Conservation (phyloP, 2,113 vertebrate species). For the Arvicanthis niloticus region DNA sequence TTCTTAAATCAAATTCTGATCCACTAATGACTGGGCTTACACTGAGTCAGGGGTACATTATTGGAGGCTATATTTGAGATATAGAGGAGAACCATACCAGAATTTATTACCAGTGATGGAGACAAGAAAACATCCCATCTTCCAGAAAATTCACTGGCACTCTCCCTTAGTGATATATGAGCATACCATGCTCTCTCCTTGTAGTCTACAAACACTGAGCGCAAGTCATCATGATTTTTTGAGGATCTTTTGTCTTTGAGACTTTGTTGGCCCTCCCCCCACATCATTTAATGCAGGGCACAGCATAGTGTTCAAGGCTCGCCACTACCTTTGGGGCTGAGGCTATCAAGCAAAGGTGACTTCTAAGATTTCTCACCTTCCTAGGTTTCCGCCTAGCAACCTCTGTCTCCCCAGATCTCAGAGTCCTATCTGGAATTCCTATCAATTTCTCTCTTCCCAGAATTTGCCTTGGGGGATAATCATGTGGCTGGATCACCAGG, state of each 20-base stretch:
- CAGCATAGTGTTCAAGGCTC: neutral
- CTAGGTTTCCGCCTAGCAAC: neutral
- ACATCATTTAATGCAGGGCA: neutral
- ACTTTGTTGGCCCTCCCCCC: neutral
- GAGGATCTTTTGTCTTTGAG: neutral
- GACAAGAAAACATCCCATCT: neutral
- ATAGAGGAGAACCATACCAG: neutral
- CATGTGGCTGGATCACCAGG: neutral
- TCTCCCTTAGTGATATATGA: neutral
- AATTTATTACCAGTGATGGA: neutral
- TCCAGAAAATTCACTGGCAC: neutral
- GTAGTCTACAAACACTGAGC: neutral
- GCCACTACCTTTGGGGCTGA: neutral
- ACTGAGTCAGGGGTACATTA: neutral
- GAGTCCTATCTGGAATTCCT: neutral
- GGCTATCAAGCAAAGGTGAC: neutral
- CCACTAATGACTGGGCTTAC: neutral
- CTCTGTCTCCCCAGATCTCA: neutral
- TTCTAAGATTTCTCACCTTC: neutral
- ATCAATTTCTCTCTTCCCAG: neutral
- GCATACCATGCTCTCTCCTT: neutral
- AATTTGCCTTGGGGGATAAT: neutral
- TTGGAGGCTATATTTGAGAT: neutral
- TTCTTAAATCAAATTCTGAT: conserved; percentile 32
- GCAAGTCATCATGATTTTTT: neutral